Conservation (phyloP, 2,888 invertebrate species). For the Cantharis nigra region DNA sequence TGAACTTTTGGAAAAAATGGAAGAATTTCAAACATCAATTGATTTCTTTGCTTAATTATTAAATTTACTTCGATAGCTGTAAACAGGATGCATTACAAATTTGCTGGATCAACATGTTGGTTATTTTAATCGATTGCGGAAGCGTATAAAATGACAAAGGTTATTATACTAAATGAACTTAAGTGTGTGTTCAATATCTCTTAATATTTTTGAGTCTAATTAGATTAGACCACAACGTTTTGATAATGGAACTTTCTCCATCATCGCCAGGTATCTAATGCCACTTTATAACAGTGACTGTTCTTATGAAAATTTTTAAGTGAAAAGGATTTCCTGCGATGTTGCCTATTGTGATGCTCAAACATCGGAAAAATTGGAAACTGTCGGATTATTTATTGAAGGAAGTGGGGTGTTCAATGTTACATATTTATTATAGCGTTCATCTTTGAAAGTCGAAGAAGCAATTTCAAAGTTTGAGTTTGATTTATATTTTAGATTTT, state of each 20-base stretch:
- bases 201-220: neutral
- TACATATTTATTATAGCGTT: neutral
- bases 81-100: neutral
- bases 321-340: neutral
- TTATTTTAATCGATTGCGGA: constrained; percentile 1
- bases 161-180: neutral
- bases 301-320: neutral
- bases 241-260: too few species aligned
- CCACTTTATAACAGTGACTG: neutral
- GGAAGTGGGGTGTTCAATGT: neutral
- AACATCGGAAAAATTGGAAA: neutral
- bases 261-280: too few species aligned
- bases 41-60: neutral
- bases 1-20: neutral
- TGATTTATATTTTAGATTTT: neutral
- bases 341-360: neutral
- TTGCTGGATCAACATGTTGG: neutral
- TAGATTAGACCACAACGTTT: neutral
- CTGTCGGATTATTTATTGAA: constrained; percentile 1
- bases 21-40: neutral
- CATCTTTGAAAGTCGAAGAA: neutral
- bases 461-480: neutral
- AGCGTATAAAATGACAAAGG: neutral
- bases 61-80: neutral
- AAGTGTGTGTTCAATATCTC: neutral